phyloP scores from a whole-genome alignment of 2,113 vertebrate species.

The Accipiter cooperii region DNA sequence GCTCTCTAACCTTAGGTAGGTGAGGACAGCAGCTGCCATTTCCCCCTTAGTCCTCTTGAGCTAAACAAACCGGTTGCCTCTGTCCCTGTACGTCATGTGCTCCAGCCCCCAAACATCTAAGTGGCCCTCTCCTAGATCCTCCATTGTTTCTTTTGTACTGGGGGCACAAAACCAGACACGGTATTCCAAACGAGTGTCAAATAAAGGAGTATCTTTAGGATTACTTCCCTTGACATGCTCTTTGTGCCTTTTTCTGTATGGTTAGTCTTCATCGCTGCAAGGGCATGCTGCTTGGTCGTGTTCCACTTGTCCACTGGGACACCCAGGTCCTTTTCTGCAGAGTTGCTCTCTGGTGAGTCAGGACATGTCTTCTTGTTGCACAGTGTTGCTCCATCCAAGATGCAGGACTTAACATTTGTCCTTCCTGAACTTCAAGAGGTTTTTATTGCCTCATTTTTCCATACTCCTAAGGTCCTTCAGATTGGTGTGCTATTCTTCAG shows the following conservation, averaged over 20 bases:
- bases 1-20: neutral
- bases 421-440: neutral
- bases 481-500: neutral
- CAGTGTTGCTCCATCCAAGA: neutral
- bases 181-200: neutral
- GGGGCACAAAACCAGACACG: neutral
- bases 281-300: neutral
- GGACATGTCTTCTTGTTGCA: neutral
- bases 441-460: neutral
- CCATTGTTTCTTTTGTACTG: neutral
- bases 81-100: neutral
- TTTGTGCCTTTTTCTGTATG: neutral
- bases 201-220: neutral
- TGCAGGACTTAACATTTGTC: neutral
- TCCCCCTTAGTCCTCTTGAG: neutral
- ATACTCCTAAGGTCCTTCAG: neutral
- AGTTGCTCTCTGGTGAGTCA: neutral
- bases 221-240: fast-evolving
- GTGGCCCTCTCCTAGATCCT: neutral
- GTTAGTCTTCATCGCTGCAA: fast-evolving
- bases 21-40: neutral
- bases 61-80: neutral
- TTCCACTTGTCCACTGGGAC: neutral
- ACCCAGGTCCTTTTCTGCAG: neutral
- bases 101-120: neutral